phyloP scores from a whole-genome alignment of 2,888 invertebrate species.

The Cordilura impudica region DNA sequence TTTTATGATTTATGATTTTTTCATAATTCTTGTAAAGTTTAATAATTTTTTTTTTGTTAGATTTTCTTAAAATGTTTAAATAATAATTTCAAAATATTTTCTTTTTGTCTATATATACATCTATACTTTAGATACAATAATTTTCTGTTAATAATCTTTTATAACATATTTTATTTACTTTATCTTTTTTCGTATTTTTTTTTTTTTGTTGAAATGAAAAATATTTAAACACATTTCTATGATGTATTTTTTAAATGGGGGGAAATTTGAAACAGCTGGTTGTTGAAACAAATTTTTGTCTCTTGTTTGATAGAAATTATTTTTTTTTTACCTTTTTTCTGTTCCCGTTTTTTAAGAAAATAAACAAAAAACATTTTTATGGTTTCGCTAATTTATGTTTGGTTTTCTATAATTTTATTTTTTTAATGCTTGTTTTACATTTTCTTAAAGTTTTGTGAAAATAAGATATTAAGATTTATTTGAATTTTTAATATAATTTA shows the following conservation, averaged over 20 bases:
- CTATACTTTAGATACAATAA: background rate
- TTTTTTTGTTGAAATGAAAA: background rate
- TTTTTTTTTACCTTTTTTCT: background rate
- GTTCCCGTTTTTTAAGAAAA: slow-evolving; percentile 2
- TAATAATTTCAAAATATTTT: background rate
- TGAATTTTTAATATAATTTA: slow-evolving; percentile 25
- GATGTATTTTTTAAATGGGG: background rate
- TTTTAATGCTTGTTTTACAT: slow-evolving; percentile 41
- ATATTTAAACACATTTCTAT: background rate
- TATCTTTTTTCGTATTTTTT: background rate
- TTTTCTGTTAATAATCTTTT: slow-evolving; percentile 7
- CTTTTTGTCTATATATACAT: background rate
- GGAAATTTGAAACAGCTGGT: background rate
- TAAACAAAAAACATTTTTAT: background rate
- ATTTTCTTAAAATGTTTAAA: background rate
- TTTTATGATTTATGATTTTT: slow-evolving; percentile 54
- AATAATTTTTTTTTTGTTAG: slow-evolving; percentile 16
- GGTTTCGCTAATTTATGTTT: slow-evolving; percentile 19
- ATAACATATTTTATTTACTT: slow-evolving; percentile 1
- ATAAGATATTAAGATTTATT: slow-evolving; percentile 41
- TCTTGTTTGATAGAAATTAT: background rate
- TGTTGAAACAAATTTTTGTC: background rate
- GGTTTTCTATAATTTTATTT: slow-evolving; percentile 28
- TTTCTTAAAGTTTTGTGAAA: slow-evolving; percentile 20
- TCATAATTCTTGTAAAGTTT: slow-evolving; percentile 22